These are phyloP conservation scores for Eilema griseolum DNA, from an alignment of 2,888 invertebrate genomes.

Conservation along the genomic window DNA sequence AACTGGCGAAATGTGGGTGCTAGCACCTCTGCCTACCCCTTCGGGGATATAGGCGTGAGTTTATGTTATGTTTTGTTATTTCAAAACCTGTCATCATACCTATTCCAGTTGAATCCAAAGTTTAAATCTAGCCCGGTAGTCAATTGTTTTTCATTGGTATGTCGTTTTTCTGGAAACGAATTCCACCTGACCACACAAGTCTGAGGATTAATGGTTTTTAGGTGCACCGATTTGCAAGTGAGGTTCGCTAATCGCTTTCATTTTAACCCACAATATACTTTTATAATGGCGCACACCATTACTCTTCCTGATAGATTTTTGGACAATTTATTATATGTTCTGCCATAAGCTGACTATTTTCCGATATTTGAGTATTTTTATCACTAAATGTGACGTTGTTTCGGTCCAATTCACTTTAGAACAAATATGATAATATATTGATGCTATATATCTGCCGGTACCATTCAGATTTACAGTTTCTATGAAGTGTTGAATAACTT, in stretches of 20 bases:
- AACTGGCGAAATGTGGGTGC: too few species aligned
- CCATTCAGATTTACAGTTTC: neutral
- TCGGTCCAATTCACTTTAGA: slow-evolving; percentile 33
- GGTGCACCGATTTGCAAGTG: too few species aligned
- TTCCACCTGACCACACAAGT: too few species aligned
- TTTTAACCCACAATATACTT: slow-evolving; percentile 30
- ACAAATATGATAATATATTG: slow-evolving; percentile 32
- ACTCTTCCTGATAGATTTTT: slow-evolving; percentile 59
- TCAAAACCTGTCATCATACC: too few species aligned
- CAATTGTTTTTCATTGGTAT: too few species aligned
- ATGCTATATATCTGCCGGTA: slow-evolving; percentile 6
- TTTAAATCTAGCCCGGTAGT: too few species aligned
- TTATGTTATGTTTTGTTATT: too few species aligned
- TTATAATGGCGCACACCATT: slow-evolving; percentile 45
- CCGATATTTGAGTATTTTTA: slow-evolving; percentile 47
- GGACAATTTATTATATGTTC: slow-evolving; percentile 49
- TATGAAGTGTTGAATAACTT: neutral
- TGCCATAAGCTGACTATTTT: slow-evolving; percentile 50
- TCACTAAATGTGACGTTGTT: slow-evolving; percentile 42
- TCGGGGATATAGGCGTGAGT: too few species aligned
- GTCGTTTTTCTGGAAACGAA: too few species aligned
- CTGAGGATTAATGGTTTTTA: too few species aligned
- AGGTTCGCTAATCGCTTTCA: slow-evolving; percentile 13
- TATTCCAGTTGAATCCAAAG: too few species aligned
- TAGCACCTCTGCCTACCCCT: too few species aligned